A percentile compares a stretch with the other conserved stretches of the same genome.
phyloP scores from a whole-genome alignment of 2,888 invertebrate genomes.

The Dasysyrphus albostriatus region DNA sequence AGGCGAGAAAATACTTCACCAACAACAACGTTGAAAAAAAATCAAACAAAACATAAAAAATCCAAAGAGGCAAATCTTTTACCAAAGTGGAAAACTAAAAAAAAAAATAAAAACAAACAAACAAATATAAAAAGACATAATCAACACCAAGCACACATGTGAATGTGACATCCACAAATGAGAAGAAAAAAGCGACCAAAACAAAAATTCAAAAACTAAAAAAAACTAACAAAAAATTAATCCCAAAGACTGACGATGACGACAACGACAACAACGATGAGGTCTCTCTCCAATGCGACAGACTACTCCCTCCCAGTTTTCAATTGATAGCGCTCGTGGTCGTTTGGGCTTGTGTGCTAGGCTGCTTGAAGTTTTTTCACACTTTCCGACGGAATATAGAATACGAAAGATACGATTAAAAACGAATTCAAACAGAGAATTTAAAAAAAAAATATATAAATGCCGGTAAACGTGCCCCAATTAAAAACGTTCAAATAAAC shows the following conservation, averaged over 20 bases:
- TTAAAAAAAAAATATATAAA: neutral
- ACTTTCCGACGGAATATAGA: slow-evolving; percentile 59
- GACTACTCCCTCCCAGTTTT: slow-evolving; percentile 75
- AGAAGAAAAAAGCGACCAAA: slow-evolving; percentile 71
- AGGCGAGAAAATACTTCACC: slow-evolving; percentile 57
- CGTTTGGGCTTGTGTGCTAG: slow-evolving; percentile 46
- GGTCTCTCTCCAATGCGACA: slow-evolving; percentile 70
- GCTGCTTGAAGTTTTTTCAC: slow-evolving; percentile 29
- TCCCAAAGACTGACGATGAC: slow-evolving; percentile 29
- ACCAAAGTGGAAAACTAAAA: slow-evolving; percentile 58
- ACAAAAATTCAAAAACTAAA: slow-evolving; percentile 48
- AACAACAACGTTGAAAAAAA: slow-evolving; percentile 30
- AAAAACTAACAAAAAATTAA: slow-evolving; percentile 22
- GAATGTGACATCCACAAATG: slow-evolving; percentile 64
- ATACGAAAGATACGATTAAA: slow-evolving; percentile 28
- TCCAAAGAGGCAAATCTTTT: slow-evolving; percentile 44
- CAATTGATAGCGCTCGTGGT: slow-evolving; percentile 74
- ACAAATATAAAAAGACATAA: slow-evolving; percentile 42
- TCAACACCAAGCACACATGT: slow-evolving; percentile 56
- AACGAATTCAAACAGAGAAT: slow-evolving; percentile 9
- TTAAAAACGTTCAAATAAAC: slow-evolving; percentile 22
- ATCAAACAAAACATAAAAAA: slow-evolving; percentile 47
- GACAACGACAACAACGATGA: slow-evolving; percentile 46
- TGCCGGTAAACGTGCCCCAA: slow-evolving; percentile 47
- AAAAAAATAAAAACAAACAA: slow-evolving; percentile 14